Percentiles rank a stretch among this genome's conserved stretches.
phyloP scores from a whole-genome alignment of 2,888 invertebrate species.

The Lycocerus yunnanus region DNA sequence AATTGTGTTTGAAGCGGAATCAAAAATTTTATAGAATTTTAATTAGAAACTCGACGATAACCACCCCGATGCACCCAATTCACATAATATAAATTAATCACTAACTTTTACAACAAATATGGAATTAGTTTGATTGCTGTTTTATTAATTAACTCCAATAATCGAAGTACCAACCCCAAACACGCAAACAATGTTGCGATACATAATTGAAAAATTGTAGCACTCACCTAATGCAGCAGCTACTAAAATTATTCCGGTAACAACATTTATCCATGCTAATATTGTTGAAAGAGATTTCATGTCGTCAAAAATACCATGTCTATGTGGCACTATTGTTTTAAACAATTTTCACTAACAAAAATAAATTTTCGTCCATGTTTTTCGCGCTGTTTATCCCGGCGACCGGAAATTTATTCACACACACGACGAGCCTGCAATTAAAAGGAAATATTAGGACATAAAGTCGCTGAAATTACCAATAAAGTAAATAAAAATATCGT shows the following conservation, averaged over 20 bases:
- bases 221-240: constrained; percentile 49
- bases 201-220: too few relatives aligned
- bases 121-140: neutral
- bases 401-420: neutral
- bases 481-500: constrained; percentile 1
- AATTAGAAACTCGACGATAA: neutral
- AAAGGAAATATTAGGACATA: neutral
- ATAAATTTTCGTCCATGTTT: constrained; percentile 1
- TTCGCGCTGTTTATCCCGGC: constrained; percentile 6
- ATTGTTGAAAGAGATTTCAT: constrained; percentile 51
- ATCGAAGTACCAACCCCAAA: too few relatives aligned
- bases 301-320: constrained; percentile 53
- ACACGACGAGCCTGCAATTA: neutral
- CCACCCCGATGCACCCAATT: neutral
- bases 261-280: constrained; percentile 51
- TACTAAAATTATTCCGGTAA: constrained; percentile 46
- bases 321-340: constrained; percentile 45
- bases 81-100: neutral
- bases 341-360: constrained; percentile 38
- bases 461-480: neutral
- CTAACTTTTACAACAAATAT: neutral
- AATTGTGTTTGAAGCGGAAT: neutral
- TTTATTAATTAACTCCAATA: neutral
- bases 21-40: neutral
- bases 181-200: too few relatives aligned